These are phyloP conservation scores for Scaptomyza montana DNA, from an alignment of 1,140 invertebrate species.

Conservation along the genomic window DNA sequence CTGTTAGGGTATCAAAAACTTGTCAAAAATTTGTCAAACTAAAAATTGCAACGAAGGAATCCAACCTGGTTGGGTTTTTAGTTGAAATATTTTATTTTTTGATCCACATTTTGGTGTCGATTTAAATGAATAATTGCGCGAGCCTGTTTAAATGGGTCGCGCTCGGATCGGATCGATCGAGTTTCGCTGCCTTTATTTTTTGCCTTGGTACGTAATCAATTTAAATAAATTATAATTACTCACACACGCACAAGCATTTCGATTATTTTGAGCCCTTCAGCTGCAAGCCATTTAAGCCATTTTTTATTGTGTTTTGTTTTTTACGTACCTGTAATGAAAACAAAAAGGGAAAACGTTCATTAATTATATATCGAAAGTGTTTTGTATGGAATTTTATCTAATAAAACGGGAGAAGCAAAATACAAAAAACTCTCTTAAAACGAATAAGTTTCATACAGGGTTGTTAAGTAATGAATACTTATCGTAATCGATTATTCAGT, in stretches of 20 bases:
- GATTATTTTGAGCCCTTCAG: slow-evolving; percentile 7
- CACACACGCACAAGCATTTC: slow-evolving; percentile 53
- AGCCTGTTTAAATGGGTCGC: slow-evolving; percentile 61
- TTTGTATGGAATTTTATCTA: neutral
- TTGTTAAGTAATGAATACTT: too few species aligned
- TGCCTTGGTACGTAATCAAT: slow-evolving; percentile 63
- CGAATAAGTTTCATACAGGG: too few species aligned
- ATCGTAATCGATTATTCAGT: too few species aligned
- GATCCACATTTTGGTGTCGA: slow-evolving; percentile 50
- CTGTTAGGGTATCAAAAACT: slow-evolving; percentile 9
- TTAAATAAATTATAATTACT: slow-evolving; percentile 81
- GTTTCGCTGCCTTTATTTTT: slow-evolving; percentile 41
- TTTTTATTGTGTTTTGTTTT: neutral
- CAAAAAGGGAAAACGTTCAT: slow-evolving; percentile 32
- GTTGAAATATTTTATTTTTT: slow-evolving; percentile 1
- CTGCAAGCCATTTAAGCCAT: slow-evolving; percentile 19
- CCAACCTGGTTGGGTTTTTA: slow-evolving; percentile 23
- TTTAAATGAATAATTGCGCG: slow-evolving; percentile 74
- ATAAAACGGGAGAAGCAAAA: neutral
- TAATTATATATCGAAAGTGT: slow-evolving; percentile 5
- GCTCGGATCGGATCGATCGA: slow-evolving; percentile 45
- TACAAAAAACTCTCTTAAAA: neutral
- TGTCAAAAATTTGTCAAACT: slow-evolving; percentile 1
- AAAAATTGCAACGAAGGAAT: slow-evolving; percentile 8
- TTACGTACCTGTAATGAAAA: slow-evolving; percentile 65